Conservation (phyloP, 2,113 vertebrate species). For the Pterocles orientalis region DNA sequence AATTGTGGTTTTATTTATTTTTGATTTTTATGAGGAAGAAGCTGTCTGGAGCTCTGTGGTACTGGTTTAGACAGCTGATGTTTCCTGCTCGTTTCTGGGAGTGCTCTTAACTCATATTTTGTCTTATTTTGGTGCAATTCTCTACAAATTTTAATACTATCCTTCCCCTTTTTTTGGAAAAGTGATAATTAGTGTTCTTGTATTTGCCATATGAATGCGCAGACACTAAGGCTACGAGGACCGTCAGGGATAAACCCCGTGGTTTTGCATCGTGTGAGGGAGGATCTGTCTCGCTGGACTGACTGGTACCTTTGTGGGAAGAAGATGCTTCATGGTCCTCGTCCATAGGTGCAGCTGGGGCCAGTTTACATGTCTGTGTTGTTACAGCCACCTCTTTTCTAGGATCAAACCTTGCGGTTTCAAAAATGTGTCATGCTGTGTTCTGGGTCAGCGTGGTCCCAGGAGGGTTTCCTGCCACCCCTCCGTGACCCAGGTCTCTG, state of each 20-base stretch:
- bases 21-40: not conserved
- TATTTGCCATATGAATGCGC: not conserved
- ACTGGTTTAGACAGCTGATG: not conserved
- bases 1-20: not conserved
- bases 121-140: not conserved
- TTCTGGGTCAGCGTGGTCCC: not conserved
- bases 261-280: not conserved
- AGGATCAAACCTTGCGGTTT: not conserved
- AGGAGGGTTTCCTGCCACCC: not conserved
- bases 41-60: not conserved
- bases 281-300: not conserved
- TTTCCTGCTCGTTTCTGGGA: not conserved
- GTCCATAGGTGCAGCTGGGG: not conserved
- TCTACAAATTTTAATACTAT: not conserved
- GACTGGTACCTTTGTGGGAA: not conserved
- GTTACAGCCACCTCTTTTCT: not conserved
- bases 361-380: accelerated
- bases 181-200: not conserved
- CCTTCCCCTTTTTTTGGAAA: not conserved
- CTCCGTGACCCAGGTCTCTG: accelerated
- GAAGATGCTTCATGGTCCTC: not conserved
- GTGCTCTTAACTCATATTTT: not conserved
- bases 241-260: accelerated
- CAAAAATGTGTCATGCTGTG: not conserved
- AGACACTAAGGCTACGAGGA: not conserved